phyloP scores from a whole-genome alignment of 1,140 invertebrate species.

The Dermatophagoides farinae region DNA sequence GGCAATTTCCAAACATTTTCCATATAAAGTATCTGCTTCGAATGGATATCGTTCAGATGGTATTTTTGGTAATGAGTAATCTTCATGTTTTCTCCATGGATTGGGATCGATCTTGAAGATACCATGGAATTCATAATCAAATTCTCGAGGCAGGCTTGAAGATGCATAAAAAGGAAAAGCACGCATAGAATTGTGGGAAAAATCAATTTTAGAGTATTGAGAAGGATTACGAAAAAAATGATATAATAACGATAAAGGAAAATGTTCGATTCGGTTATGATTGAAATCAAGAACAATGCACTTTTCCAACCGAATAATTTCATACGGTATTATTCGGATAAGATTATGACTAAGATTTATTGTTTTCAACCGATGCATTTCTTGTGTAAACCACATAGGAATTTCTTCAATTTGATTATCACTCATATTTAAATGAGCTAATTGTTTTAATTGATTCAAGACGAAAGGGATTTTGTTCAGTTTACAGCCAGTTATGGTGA shows the following conservation, averaged over 20 bases:
- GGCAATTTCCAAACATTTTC: too few relatives aligned
- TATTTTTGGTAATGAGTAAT: too few relatives aligned
- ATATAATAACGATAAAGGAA: background rate
- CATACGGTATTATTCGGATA: background rate
- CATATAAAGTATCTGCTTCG: too few relatives aligned
- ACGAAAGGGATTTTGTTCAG: background rate
- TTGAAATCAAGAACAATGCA: background rate
- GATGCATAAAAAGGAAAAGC: too few relatives aligned
- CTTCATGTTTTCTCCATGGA: too few relatives aligned
- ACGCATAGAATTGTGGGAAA: background rate
- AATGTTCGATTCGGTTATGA: background rate
- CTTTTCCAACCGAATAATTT: background rate
- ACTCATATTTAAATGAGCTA: background rate
- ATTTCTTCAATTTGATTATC: slow-evolving; percentile 1
- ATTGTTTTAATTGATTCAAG: background rate
- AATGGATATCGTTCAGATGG: too few relatives aligned
- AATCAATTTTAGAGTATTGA: slow-evolving; percentile 2
- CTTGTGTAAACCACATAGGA: slow-evolving; percentile 2
- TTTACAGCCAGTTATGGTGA: background rate
- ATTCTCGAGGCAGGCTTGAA: too few relatives aligned
- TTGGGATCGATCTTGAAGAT: too few relatives aligned
- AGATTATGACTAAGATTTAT: background rate
- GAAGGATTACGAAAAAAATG: background rate
- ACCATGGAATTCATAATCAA: too few relatives aligned
- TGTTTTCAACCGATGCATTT: slow-evolving; percentile 2